Evolutionary conservation across 2,113 vertebrate species (phyloP).

Genomic region (Glaucomys volans): DNA sequence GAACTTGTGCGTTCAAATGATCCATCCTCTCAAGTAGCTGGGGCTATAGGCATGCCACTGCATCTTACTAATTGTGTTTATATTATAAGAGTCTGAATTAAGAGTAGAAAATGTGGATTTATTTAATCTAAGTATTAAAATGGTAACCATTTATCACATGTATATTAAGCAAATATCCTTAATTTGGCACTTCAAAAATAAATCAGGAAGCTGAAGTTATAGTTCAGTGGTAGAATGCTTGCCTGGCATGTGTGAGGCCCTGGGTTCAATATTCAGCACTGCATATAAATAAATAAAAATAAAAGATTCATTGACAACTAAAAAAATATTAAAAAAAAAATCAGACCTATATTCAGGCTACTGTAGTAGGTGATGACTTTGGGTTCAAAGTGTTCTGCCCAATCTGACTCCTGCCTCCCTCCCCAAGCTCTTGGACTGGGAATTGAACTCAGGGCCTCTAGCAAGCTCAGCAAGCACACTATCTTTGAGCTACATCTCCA

Average conservation of each 20-base stretch:
- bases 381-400: background rate
- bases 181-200: too few species aligned
- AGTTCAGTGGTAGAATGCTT: too few species aligned
- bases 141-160: background rate
- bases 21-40: background rate
- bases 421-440: too few species aligned
- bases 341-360: background rate
- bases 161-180: constrained; percentile 16
- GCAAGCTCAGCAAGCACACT: too few species aligned
- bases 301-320: too few species aligned
- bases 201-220: too few species aligned
- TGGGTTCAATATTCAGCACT: too few species aligned
- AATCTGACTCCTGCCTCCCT: too few species aligned
- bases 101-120: background rate
- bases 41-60: background rate
- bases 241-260: too few species aligned
- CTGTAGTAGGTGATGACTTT: background rate
- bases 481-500: too few species aligned
- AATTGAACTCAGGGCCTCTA: too few species aligned
- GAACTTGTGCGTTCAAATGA: background rate
- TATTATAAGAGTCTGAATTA: constrained; percentile 45
- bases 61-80: background rate
- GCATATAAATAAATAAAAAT: too few species aligned
- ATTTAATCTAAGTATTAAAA: constrained; percentile 37
- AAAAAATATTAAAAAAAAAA: background rate